A percentile compares a stretch with the other conserved stretches of the same genome.
These are phyloP conservation scores for Odontamblyopus rebecca DNA, from an alignment of 2,797 vertebrate species.

Conservation along the genomic window DNA sequence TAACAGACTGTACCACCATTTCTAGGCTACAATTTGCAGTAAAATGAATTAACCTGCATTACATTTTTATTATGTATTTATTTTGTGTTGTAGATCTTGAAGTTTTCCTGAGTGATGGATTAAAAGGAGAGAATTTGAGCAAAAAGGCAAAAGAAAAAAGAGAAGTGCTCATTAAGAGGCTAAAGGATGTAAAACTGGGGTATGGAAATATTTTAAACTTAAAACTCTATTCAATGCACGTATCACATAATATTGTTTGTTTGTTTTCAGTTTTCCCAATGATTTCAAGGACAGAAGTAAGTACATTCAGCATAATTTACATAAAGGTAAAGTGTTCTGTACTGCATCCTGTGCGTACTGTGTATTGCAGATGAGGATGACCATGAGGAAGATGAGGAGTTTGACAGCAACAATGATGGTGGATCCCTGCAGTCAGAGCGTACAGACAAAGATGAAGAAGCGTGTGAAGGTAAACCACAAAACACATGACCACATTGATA, in stretches of 20 bases:
- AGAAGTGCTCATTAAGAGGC: slow-evolving; percentile 86
- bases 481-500: not conserved
- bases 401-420: slow-evolving; percentile 80
- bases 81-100: slow-evolving; percentile 82
- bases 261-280: slow-evolving; percentile 81
- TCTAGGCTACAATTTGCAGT: not conserved
- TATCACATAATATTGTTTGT: not conserved
- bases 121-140: slow-evolving; percentile 91
- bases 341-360: slow-evolving; percentile 11
- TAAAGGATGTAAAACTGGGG: slow-evolving; percentile 87
- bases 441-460: slow-evolving; percentile 89
- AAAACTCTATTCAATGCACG: not conserved
- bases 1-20: not conserved
- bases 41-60: not conserved
- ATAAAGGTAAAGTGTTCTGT: not conserved
- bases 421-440: slow-evolving; percentile 87
- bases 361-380: slow-evolving; percentile 77
- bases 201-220: slow-evolving; percentile 56
- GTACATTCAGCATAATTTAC: slow-evolving; percentile 23
- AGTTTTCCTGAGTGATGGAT: slow-evolving; percentile 80
- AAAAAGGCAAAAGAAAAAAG: slow-evolving; percentile 92
- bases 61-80: slow-evolving; percentile 12
- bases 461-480: slow-evolving; percentile 70
- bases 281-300: slow-evolving; percentile 90
- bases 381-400: slow-evolving; percentile 80